A percentile compares a stretch with the other conserved stretches of the same genome.
These are phyloP conservation scores for Ctenodactylus gundi DNA, from an alignment of 2,113 vertebrate species.

Conservation along the genomic window DNA sequence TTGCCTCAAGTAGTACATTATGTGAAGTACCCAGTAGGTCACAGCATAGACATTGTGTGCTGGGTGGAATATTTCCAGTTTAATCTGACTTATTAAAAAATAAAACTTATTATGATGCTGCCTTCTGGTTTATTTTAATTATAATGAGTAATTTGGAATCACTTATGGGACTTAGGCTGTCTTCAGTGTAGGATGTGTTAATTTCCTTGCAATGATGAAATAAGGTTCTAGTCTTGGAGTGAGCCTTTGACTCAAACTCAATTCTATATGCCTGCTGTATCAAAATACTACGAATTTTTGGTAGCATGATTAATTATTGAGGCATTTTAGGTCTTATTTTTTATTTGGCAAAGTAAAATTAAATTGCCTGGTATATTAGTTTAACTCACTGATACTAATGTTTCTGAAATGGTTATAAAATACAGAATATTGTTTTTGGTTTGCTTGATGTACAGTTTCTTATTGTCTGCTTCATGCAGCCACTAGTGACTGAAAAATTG, in stretches of 20 bases:
- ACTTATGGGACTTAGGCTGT: background rate
- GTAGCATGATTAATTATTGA: background rate
- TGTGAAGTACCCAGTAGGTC: background rate
- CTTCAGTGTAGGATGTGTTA: slow-evolving; percentile 16
- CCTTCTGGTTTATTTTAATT: slow-evolving; percentile 18
- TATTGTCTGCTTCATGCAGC: background rate
- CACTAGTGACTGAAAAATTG: background rate
- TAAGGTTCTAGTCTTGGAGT: background rate
- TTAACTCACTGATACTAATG: slow-evolving; percentile 21
- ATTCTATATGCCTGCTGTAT: background rate
- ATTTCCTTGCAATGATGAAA: slow-evolving; percentile 48
- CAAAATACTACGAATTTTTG: background rate
- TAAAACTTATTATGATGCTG: background rate
- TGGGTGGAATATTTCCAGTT: background rate
- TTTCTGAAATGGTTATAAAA: background rate
- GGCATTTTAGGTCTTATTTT: background rate
- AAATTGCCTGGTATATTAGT: slow-evolving; percentile 23
- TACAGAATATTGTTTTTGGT: background rate
- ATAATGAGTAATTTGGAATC: slow-evolving; percentile 13
- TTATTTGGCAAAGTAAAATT: slow-evolving; percentile 9
- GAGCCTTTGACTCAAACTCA: background rate
- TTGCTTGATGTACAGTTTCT: background rate
- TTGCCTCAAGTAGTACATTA: background rate
- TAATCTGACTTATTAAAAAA: background rate
- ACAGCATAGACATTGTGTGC: background rate